Conservation (phyloP, 2,888 invertebrate species). For the Scaptomyza flava region DNA sequence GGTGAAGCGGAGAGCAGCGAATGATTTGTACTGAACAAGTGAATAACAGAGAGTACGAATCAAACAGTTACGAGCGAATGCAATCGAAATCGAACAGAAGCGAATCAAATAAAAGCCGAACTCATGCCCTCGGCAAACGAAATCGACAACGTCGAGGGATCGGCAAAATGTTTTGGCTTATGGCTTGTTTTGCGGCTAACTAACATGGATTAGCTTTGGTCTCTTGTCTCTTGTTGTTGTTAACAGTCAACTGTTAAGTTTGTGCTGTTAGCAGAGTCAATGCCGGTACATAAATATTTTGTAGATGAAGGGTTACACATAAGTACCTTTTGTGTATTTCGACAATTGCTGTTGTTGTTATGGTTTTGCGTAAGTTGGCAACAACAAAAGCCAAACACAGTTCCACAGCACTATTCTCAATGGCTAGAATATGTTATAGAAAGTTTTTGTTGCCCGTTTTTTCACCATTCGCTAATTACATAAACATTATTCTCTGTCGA, state of each 20-base stretch:
- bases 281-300: background rate
- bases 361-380: conserved; percentile 17
- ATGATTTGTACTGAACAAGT: conserved; percentile 76
- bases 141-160: conserved; percentile 26
- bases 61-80: conserved; percentile 38
- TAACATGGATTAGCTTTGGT: conserved; percentile 47
- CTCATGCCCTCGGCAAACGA: conserved; percentile 24
- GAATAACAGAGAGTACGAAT: conserved; percentile 42
- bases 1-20: conserved; percentile 83
- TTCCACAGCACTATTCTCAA: conserved; percentile 24
- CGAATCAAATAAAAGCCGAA: conserved; percentile 31
- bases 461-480: conserved; percentile 57
- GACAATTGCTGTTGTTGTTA: conserved; percentile 4
- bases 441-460: conserved; percentile 21
- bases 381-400: conserved; percentile 33
- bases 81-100: conserved; percentile 47
- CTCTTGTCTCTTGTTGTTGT: conserved; percentile 7
- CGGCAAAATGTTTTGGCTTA: conserved; percentile 35
- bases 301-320: background rate
- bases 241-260: conserved; percentile 32
- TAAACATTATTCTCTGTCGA: conserved; percentile 60
- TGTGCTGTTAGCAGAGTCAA: conserved; percentile 15
- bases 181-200: conserved; percentile 47
- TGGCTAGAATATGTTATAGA: conserved; percentile 34
- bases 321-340: conserved; percentile 7